Evolutionary conservation across 2,888 invertebrate species (phyloP), one percentile per base, ranked within the genome.

Genomic region (Teleogryllus oceanicus): DNA sequence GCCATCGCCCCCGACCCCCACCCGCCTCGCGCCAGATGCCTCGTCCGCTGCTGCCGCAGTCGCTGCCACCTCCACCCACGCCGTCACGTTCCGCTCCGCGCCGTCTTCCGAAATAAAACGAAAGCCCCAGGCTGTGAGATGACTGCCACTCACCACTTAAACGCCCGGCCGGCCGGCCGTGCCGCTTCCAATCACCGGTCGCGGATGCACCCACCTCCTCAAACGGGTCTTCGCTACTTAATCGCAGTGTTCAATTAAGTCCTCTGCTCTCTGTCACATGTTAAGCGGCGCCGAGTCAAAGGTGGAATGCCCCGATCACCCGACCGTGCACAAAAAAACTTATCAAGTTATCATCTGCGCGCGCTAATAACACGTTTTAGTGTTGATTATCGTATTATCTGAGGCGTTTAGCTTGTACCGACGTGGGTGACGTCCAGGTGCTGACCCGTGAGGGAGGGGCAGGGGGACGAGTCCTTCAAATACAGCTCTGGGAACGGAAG

Each of bases 301-400:
- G 62, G 62, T 62, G 62, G n/a, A 62, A 62, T 62, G 62, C 13
- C n/a, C 5, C 62, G 62, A 62, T 62, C 13, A 62, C 62, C n/a
- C 37, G 37, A 11, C n/a, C 16, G 13, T 62, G 13, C 62, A 62
- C 62, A 62, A 13, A 62, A 62, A 62, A 62, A 62, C 62, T 62
- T 62, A 62, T 62, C 62, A n/a, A 62, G 62, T n/a, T 18, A 62
- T 62, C 62, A n/a, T n/a, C 62, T 18, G 13, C n/a, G 62, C 62
- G n/a, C n/a, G 37, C 62, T 62, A 62, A 62, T 62, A 62, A 13
- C 62, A 62, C n/a, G 62, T 62, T 62, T 62, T 62, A 62, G 62
- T 13, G 62, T n/a, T 62, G 62, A 62, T 62, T 62, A 62, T n/a
- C n/a, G 62, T 18, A 62, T 62, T 62, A 62, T 62, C 62, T 62